Base-by-base conservation (phyloP, 92 coral and sea anemone genomes). In the Palythoa grandiflora region DNA sequence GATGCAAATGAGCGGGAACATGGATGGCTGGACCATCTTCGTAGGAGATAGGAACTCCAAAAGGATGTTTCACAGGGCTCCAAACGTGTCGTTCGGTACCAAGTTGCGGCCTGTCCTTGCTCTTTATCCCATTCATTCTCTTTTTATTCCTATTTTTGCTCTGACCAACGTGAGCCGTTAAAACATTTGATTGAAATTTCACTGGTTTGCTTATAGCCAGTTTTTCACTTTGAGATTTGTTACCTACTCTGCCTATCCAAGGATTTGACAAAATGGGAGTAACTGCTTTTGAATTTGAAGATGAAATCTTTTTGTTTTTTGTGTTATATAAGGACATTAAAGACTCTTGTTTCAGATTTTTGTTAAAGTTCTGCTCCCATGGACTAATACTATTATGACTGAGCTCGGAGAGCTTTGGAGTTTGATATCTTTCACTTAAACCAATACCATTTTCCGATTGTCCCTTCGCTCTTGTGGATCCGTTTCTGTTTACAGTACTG, bases 21-120 rank as follows among this genome's bases (percentile, higher is more conserved):
- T 76, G 83, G 74, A 66, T 39, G 55, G 47, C 86, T 13, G 93
- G 84, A 13, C 88, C 83, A 59, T 84, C 75, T 6, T 36, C 89
- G 65, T 83, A 91, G 39, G 89, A 68, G 71, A 91, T 77, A 0
- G 91, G 91, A 20, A 90, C 89, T 35, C 93, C 83, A 73, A 88
- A 57, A 48, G 76, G 89, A 19, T 66, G 68, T 3, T 65, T 71
- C 2, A 52, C 8, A 6, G 81, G 71, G 11, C 70, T 52, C 93
- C 93, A 88, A 66, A 77, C 81, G 28, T 91, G 91, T 35, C 93
- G 84, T 74, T 88, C 88, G 15, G 59, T 73, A 14, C 93, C 93
- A 50, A 78, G 53, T 47, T 91, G 91, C 44, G 63, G 55, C 52
- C 71, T 77, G 7, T 51, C 39, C 17, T 83, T 83, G 47, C 78